Base-by-base conservation (phyloP, 2,888 invertebrate genomes). In the Tetragnatha montana region DNA sequence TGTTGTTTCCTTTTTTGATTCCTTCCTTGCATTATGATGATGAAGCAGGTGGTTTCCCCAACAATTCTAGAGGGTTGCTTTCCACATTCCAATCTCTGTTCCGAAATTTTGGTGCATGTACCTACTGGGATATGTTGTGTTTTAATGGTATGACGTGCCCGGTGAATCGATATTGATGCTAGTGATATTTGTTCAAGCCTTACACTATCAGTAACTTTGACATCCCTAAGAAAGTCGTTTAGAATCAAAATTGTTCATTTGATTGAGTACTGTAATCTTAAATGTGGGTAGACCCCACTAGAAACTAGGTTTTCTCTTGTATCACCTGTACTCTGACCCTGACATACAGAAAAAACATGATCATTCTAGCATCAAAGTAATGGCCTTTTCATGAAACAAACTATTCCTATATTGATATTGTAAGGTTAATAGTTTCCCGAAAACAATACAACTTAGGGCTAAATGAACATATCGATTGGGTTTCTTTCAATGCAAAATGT, bases 111-210 rank as follows among this genome's bases (percentile, higher is more conserved):
- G 12, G 49, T 75, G n/a, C n/a, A 75, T 19, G 17, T 22, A 21
- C 19, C 14, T 73, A 35, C 35, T 21, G 22, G 35, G 35, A 73
- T 17, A 22, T 14, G 21, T 73, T 73, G 22, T 19, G 19, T 22
- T 19, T 73, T 73, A 19, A 75, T 14, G 75, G 75, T 75, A 75
- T 75, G 75, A 47, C 8, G 49, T 49, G 22, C 73, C 75, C 75
- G 75, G 75, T 75, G 75, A 75, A 75, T 75, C 35, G 75, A 47
- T 60, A 60, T 12, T 60, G 60, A 76, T 84, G 76, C 75, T 84
- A 84, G 84, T 84, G 76, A 84, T 84, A 84, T 84, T 68, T 69
- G 75, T 83, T 75, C 47, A 12, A 76, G 69, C 51, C 49, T 14
- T 35, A 19, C 47, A 70, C 82, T 60, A 83, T 75, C 60, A 60